These are phyloP conservation scores for Deroplatys truncata DNA, from an alignment of 2,888 invertebrate species.

Conservation along the genomic window DNA sequence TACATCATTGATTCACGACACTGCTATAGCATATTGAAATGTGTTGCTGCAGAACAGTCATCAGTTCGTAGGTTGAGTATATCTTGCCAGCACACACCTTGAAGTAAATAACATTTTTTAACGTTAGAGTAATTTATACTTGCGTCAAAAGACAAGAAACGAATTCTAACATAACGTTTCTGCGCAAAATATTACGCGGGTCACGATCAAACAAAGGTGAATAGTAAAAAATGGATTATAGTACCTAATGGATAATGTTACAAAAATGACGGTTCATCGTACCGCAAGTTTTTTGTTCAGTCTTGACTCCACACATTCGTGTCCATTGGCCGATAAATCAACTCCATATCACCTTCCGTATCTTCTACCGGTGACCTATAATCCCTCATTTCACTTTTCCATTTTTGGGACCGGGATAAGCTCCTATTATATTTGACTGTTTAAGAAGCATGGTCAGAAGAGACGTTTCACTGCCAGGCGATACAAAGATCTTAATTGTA, in stretches of 20 bases:
- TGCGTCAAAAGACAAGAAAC: not conserved
- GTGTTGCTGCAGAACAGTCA: not conserved
- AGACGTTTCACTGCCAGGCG: not conserved
- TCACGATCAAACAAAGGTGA: not conserved
- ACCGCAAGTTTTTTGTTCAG: not conserved
- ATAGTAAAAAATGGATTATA: not conserved
- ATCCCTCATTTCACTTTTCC: no score
- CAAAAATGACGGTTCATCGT: not conserved
- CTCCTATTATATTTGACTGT: no score
- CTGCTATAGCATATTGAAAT: slow-evolving; percentile 1
- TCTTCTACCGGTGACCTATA: not conserved
- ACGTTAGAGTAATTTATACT: not conserved
- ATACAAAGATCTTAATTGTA: not conserved
- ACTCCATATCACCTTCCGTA: not conserved
- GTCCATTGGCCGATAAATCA: not conserved
- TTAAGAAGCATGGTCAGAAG: no score
- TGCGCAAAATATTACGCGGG: not conserved
- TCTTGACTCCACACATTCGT: not conserved
- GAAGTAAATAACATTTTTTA: not conserved
- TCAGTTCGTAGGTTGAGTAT: not conserved
- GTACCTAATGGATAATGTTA: not conserved
- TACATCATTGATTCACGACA: slow-evolving; percentile 3
- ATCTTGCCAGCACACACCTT: not conserved
- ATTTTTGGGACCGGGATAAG: no score
- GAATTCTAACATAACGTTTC: not conserved